Evolutionary conservation across 2,113 vertebrate genomes (phyloP).

Genomic region (Centrocercus urophasianus): DNA sequence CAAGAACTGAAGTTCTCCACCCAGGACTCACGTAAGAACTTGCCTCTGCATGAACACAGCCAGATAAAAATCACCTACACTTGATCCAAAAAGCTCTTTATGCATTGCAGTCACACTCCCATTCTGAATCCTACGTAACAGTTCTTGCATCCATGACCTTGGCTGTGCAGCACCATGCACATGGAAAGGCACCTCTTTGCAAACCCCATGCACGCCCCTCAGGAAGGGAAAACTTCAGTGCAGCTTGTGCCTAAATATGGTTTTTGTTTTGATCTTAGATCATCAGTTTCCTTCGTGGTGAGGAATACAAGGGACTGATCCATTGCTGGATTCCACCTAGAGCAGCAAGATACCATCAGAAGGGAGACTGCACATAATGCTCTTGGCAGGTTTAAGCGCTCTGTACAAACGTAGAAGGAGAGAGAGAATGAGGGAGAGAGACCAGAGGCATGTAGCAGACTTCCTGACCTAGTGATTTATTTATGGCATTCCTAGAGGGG

Average conservation of each 20-base stretch:
- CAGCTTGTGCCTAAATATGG: neutral
- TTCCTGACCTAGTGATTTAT: constrained; percentile 61
- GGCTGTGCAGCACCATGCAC: accelerated
- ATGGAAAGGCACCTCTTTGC: neutral
- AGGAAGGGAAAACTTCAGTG: neutral
- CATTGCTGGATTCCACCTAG: neutral
- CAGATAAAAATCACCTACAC: neutral
- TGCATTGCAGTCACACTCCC: neutral
- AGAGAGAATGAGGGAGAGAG: neutral
- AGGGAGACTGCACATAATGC: neutral
- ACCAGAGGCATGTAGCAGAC: constrained; percentile 26
- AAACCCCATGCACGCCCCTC: neutral
- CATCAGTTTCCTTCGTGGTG: neutral
- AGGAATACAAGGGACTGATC: neutral
- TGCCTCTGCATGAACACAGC: neutral
- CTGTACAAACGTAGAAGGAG: neutral
- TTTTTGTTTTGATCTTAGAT: constrained; percentile 8
- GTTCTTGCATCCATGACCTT: neutral
- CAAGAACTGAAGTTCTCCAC: neutral
- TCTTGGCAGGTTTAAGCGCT: neutral
- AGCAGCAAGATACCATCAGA: neutral
- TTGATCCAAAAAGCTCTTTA: neutral
- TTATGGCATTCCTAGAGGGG: constrained; percentile 62
- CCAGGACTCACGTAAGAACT: neutral
- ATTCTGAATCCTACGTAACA: neutral